These are phyloP conservation scores for Lithophane leautieri DNA, from an alignment of 2,888 invertebrate genomes.

Conservation along the genomic window DNA sequence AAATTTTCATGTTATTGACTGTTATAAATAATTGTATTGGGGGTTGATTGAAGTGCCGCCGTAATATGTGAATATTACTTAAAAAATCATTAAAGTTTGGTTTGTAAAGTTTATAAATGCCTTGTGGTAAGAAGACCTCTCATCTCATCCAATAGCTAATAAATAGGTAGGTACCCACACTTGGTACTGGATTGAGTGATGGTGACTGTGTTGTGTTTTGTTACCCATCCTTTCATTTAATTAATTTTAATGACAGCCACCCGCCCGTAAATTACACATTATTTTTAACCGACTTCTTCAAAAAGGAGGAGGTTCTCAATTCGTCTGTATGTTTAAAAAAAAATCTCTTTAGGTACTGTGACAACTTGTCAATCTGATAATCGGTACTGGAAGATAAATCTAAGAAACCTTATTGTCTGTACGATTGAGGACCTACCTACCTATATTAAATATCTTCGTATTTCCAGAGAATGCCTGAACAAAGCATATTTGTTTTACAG, in stretches of 20 bases:
- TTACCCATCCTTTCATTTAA: too few relatives aligned
- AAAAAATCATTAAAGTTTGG: not conserved
- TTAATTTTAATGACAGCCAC: too few relatives aligned
- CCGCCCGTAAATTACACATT: not conserved
- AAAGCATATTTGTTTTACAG: constrained; percentile 13
- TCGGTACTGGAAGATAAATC: not conserved
- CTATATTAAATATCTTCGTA: not conserved
- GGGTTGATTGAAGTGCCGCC: constrained; percentile 40
- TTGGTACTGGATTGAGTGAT: not conserved
- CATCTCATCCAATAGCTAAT: not conserved
- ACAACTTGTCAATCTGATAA: not conserved
- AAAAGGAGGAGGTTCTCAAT: too few relatives aligned
- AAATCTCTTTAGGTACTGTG: not conserved
- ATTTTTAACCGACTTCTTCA: too few relatives aligned
- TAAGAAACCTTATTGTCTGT: not conserved
- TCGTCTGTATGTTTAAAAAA: too few relatives aligned
- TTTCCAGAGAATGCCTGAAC: constrained; percentile 1
- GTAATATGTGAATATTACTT: not conserved
- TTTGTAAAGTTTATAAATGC: not conserved
- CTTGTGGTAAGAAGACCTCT: too few relatives aligned
- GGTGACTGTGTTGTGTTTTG: too few relatives aligned
- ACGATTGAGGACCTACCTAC: constrained; percentile 2
- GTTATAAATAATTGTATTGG: constrained; percentile 51
- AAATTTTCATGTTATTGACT: constrained; percentile 66
- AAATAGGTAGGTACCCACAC: not conserved